Evolutionary conservation across 2,113 vertebrate species (phyloP).

Genomic region (Monopterus albus): DNA sequence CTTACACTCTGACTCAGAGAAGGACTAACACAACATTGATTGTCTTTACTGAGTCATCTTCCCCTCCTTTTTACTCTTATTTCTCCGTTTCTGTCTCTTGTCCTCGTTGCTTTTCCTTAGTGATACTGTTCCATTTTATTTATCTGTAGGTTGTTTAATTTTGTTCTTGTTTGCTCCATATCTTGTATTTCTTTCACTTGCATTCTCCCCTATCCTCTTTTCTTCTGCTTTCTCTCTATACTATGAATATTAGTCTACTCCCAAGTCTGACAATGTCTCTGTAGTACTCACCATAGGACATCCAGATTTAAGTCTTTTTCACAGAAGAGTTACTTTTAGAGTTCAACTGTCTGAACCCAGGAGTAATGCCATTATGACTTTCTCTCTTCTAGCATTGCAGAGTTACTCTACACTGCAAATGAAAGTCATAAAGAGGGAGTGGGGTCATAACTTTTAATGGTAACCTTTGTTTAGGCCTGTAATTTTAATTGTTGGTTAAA

Average conservation of each 20-base stretch:
- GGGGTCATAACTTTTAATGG: conserved; percentile 21
- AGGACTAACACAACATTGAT: neutral
- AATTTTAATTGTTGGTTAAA: neutral
- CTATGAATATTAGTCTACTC: neutral
- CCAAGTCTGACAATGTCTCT: neutral
- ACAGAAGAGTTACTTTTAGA: neutral
- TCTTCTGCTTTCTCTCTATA: neutral
- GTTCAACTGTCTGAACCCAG: neutral
- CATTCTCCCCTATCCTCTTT: neutral
- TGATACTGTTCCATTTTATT: conserved; percentile 1
- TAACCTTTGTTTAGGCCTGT: conserved; percentile 17
- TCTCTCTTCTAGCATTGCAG: too few relatives aligned
- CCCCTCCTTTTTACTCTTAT: neutral
- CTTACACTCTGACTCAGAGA: neutral
- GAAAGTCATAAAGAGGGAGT: too few relatives aligned
- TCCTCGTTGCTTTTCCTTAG: neutral
- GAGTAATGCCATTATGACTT: too few relatives aligned
- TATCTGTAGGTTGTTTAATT: neutral
- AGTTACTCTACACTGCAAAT: too few relatives aligned
- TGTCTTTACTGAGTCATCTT: neutral
- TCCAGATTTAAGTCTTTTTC: too few relatives aligned
- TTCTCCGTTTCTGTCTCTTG: neutral
- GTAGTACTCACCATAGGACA: neutral
- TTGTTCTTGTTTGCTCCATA: neutral
- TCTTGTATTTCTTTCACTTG: neutral